Evolutionary conservation across 2,113 vertebrate species (phyloP).

Genomic region (Aramus guarauna): DNA sequence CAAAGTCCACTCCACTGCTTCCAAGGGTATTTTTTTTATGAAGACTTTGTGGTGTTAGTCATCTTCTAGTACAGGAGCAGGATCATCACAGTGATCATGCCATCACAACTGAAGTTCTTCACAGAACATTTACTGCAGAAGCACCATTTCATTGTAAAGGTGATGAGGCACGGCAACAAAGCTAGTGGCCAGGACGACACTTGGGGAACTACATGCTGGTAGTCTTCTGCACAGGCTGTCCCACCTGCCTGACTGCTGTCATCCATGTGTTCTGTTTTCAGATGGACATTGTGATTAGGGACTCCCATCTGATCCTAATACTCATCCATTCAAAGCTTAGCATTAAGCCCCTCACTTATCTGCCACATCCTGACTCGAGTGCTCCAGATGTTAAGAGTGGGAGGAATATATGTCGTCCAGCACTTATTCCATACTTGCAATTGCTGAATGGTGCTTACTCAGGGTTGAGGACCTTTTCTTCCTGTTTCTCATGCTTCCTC

Average conservation of each 20-base stretch:
- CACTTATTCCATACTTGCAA: neutral
- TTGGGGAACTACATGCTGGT: neutral
- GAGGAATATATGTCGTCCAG: neutral
- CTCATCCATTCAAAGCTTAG: neutral
- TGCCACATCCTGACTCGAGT: neutral
- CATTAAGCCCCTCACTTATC: neutral
- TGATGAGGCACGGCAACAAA: neutral
- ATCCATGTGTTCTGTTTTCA: neutral
- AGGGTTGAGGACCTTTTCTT: neutral
- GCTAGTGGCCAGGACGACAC: neutral
- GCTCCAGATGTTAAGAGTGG: neutral
- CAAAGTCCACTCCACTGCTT: neutral
- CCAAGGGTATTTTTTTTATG: neutral
- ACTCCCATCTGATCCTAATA: neutral
- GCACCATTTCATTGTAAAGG: neutral
- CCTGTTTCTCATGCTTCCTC: neutral
- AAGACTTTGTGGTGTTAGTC: neutral
- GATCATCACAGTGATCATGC: neutral
- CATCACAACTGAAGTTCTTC: neutral
- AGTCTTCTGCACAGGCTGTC: neutral
- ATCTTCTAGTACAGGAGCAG: neutral
- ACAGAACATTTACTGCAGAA: neutral
- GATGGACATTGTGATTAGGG: neutral
- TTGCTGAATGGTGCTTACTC: neutral
- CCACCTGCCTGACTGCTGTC: too few species aligned